phyloP scores from a whole-genome alignment of 2,113 vertebrate genomes.

The Puma concolor region DNA sequence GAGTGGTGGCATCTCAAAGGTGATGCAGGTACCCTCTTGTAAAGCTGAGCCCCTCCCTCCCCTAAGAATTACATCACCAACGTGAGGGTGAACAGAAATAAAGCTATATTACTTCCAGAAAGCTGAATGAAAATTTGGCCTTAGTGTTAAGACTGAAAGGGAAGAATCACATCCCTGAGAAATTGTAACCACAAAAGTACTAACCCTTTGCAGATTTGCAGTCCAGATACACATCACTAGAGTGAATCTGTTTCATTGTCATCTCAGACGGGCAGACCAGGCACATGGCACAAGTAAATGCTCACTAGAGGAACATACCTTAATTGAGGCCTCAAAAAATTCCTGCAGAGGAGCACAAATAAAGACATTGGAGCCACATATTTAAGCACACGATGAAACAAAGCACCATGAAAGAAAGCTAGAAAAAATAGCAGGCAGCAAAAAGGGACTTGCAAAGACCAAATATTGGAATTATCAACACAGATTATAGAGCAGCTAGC shows the following conservation, averaged over 20 bases:
- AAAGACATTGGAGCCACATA: background rate
- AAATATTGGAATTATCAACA: background rate
- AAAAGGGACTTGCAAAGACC: background rate
- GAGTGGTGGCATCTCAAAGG: background rate
- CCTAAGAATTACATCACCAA: background rate
- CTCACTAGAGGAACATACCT: background rate
- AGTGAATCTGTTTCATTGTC: background rate
- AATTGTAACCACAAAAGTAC: background rate
- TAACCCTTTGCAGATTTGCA: background rate
- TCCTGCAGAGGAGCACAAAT: background rate
- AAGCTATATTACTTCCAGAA: background rate
- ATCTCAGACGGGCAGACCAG: background rate
- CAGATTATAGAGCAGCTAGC: background rate
- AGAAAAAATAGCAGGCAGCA: background rate
- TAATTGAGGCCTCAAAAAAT: background rate
- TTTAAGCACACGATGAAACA: background rate
- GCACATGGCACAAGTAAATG: background rate
- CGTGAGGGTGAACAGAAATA: background rate
- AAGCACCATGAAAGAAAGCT: background rate
- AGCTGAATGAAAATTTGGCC: background rate
- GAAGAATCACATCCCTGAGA: background rate
- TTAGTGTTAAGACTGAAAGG: background rate
- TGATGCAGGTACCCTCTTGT: background rate
- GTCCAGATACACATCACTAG: background rate
- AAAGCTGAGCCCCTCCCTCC: background rate